phyloP scores from a whole-genome alignment of 2,888 invertebrate genomes.

The Aromia moschata region DNA sequence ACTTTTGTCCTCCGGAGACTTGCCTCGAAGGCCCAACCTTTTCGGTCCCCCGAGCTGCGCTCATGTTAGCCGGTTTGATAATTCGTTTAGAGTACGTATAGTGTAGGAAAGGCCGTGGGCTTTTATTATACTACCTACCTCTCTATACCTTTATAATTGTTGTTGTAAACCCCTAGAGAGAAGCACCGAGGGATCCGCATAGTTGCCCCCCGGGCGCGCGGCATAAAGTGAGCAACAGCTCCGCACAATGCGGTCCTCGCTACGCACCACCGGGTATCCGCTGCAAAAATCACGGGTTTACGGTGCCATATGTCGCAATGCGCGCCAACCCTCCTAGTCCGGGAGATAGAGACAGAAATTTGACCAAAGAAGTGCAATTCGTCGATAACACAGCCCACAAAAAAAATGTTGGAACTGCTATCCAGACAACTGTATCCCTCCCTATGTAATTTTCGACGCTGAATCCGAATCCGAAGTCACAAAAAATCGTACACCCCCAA shows the following conservation, averaged over 20 bases:
- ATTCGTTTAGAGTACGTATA: constrained; percentile 26
- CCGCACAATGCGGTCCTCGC: constrained; percentile 38
- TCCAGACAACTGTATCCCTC: too few relatives aligned
- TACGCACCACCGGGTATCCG: constrained; percentile 41
- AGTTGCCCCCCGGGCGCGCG: constrained; percentile 34
- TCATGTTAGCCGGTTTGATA: constrained; percentile 31
- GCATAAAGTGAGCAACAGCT: constrained; percentile 41
- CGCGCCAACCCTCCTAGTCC: constrained; percentile 32
- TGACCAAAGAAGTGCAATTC: too few relatives aligned
- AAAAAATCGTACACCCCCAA: too few relatives aligned
- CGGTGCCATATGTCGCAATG: constrained; percentile 41
- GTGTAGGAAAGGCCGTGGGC: constrained; percentile 30
- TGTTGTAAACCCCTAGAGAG: constrained; percentile 53
- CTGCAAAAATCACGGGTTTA: constrained; percentile 41
- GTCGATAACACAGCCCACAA: too few relatives aligned
- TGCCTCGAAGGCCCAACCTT: too few relatives aligned
- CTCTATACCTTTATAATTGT: constrained; percentile 54
- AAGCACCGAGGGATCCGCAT: constrained; percentile 37
- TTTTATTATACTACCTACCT: constrained; percentile 47
- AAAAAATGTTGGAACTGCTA: too few relatives aligned
- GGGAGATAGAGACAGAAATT: too few relatives aligned
- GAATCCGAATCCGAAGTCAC: too few relatives aligned
- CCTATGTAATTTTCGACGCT: too few relatives aligned
- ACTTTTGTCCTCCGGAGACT: too few relatives aligned
- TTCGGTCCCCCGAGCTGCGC: too few relatives aligned